A percentile compares a stretch with the other conserved stretches of the same genome.
These are phyloP conservation scores for Hirtodrosophila confusa DNA, from an alignment of 2,888 invertebrate species.

Conservation along the genomic window DNA sequence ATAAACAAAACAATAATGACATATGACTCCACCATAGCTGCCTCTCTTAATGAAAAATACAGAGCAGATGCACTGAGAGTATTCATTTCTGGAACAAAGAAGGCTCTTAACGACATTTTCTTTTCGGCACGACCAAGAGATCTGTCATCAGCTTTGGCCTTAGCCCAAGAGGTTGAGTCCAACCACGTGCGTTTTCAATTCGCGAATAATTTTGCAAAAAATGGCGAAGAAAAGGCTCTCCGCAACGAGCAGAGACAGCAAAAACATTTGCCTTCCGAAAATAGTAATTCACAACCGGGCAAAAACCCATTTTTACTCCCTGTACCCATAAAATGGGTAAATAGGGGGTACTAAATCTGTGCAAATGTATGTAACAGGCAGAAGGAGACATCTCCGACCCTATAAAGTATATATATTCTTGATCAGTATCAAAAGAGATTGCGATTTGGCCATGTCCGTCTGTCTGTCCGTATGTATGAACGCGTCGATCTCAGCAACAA, in stretches of 20 bases:
- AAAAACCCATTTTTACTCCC: constrained; percentile 1
- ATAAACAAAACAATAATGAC: constrained; percentile 9
- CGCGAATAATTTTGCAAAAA: constrained; percentile 1
- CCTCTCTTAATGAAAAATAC: constrained; percentile 13
- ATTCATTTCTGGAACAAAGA: constrained; percentile 5
- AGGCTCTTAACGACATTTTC: constrained; percentile 5
- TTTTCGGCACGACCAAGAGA: constrained; percentile 10
- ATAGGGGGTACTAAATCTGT: no score
- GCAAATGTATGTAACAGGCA: no score
- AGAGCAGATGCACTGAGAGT: constrained; percentile 4
- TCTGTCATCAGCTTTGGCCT: constrained; percentile 7
- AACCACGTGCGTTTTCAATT: constrained; percentile 13
- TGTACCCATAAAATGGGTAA: no score
- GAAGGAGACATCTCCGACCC: no score
- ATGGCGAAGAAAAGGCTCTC: constrained; percentile 1
- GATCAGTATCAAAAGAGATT: no score
- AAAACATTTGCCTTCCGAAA: background rate
- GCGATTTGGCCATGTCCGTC: no score
- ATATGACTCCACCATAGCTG: background rate
- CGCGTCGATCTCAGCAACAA: no score
- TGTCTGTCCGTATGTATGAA: no score
- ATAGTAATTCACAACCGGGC: background rate
- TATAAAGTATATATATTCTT: no score
- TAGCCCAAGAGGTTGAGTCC: constrained; percentile 7
- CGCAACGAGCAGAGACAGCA: background rate